A percentile compares a stretch with the other conserved stretches of the same genome.
These are phyloP conservation scores for Menura novaehollandiae DNA, from an alignment of 2,113 vertebrate species.

Conservation along the genomic window DNA sequence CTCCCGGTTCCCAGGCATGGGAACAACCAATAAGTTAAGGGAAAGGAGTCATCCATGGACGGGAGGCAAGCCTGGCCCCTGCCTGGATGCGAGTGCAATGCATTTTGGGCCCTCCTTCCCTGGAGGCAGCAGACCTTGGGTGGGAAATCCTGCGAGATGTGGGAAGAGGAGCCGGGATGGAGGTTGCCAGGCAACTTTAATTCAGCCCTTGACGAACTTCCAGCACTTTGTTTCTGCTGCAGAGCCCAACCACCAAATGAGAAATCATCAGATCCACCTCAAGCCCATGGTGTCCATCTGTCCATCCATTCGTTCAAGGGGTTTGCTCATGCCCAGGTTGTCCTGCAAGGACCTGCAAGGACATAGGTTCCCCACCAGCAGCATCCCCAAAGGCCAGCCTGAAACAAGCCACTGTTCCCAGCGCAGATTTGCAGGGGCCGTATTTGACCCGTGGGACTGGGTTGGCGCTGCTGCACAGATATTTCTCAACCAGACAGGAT, in stretches of 20 bases:
- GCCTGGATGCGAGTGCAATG: rapidly evolving
- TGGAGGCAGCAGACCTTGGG: neutral
- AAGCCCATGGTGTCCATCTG: neutral
- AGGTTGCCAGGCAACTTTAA: constrained; percentile 60
- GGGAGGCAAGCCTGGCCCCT: neutral
- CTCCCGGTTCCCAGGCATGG: neutral
- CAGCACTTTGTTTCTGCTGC: constrained; percentile 18
- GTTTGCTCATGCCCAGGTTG: rapidly evolving
- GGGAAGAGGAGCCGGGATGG: neutral
- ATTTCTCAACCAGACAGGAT: constrained; percentile 10
- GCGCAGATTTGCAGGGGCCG: neutral
- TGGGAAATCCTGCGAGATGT: constrained; percentile 40
- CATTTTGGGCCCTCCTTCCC: neutral
- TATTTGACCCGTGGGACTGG: constrained; percentile 24
- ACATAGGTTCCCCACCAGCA: rapidly evolving
- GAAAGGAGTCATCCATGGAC: neutral
- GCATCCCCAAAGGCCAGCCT: neutral
- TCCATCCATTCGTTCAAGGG: neutral
- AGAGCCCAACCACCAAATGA: neutral
- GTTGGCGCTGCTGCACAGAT: neutral
- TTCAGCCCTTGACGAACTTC: constrained; percentile 50
- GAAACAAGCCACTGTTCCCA: neutral
- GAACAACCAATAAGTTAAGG: neutral
- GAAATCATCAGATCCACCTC: neutral
- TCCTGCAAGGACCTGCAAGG: neutral